Evolutionary conservation across 1,140 invertebrate species (phyloP).

Genomic region (Teleogryllus occipitalis): DNA sequence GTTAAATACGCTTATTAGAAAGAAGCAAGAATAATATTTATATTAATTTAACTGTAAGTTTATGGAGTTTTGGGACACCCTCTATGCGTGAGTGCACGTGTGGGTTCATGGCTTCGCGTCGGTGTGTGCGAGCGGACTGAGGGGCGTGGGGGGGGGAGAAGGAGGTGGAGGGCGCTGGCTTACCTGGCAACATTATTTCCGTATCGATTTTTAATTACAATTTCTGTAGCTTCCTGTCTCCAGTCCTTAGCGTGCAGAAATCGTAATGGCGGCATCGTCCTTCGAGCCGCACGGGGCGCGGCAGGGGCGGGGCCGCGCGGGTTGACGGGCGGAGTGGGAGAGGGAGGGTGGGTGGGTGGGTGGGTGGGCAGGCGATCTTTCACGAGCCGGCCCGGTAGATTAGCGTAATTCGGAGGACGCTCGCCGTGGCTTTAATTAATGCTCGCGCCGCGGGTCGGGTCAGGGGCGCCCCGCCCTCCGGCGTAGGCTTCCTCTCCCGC

Average conservation of each 20-base stretch:
- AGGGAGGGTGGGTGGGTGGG: neutral
- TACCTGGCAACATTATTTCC: constrained; percentile 4
- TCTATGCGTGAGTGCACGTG: constrained; percentile 22
- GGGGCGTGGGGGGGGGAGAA: constrained; percentile 21
- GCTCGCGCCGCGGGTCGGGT: too few relatives aligned
- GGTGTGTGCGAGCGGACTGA: constrained; percentile 15
- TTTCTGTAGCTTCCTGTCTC: constrained; percentile 16
- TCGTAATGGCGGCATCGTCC: constrained; percentile 6
- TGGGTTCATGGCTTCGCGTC: neutral
- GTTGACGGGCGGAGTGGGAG: neutral
- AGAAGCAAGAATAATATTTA: too few relatives aligned
- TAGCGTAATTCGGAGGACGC: too few relatives aligned
- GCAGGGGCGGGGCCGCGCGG: constrained; percentile 28
- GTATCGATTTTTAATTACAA: constrained; percentile 6
- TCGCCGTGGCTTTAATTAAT: too few relatives aligned
- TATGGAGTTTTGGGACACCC: too few relatives aligned
- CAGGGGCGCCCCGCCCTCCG: too few relatives aligned
- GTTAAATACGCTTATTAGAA: too few relatives aligned
- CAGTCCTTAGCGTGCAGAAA: constrained; percentile 27
- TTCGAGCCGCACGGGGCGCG: constrained; percentile 21
- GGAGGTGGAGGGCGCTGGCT: constrained; percentile 18
- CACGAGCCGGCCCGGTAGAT: too few relatives aligned
- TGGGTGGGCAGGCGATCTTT: too few relatives aligned
- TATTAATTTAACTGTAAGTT: too few relatives aligned
- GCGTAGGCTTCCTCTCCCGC: too few relatives aligned